Percentiles rank a stretch among this genome's conserved stretches.
These are phyloP conservation scores for Rallus crepitans DNA, from an alignment of 2,797 vertebrate species.

Conservation along the genomic window DNA sequence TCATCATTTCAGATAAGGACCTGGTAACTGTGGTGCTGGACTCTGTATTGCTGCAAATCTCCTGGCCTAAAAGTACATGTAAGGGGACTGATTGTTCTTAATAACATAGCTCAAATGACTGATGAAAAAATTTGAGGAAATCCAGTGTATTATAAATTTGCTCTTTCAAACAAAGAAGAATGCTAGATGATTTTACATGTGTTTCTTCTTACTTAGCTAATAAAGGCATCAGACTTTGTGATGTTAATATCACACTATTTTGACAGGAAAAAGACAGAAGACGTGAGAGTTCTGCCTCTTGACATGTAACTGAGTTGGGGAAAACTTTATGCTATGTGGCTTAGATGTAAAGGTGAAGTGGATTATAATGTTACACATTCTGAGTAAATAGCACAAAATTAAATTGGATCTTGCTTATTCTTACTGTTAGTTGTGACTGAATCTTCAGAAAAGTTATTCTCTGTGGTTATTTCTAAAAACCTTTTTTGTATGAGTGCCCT, in stretches of 20 bases:
- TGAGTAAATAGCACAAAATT: neutral
- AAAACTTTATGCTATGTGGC: neutral
- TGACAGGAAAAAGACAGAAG: neutral
- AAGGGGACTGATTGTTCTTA: neutral
- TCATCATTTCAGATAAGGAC: neutral
- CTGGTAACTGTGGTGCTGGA: neutral
- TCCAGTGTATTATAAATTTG: neutral
- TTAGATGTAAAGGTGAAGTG: neutral
- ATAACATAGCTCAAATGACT: neutral
- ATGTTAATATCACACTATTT: neutral
- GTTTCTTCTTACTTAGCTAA: neutral
- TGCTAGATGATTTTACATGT: neutral
- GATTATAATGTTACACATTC: neutral
- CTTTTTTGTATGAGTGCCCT: neutral
- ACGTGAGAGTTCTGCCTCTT: neutral
- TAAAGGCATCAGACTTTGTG: neutral
- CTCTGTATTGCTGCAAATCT: neutral
- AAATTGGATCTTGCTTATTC: neutral
- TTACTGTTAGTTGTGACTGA: neutral
- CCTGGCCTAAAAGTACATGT: neutral
- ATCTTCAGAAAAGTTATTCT: neutral
- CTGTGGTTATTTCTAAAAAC: neutral
- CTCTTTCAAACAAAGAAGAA: neutral
- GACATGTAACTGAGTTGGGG: neutral
- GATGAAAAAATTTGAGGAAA: neutral